Percentiles rank a stretch among this genome's conserved stretches.
These are phyloP conservation scores for Halcyon smyrnensis DNA, from an alignment of 2,797 vertebrate species.

Conservation along the genomic window DNA sequence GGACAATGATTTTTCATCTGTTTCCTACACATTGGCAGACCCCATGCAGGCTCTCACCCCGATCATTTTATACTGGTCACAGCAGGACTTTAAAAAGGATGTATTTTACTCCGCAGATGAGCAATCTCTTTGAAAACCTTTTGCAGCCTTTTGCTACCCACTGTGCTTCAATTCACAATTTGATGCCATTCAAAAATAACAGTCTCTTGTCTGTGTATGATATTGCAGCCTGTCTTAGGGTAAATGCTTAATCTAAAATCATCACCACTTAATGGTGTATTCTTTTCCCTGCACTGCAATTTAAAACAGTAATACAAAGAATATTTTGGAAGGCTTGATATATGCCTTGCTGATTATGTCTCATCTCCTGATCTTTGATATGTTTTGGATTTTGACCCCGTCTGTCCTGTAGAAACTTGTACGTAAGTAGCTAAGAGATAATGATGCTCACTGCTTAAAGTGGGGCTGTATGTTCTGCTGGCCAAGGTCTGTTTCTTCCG, in stretches of 20 bases:
- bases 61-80: conserved; percentile 42
- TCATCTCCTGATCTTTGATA: conserved; percentile 54
- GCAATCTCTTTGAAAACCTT: conserved; percentile 14
- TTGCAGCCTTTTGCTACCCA: conserved; percentile 18
- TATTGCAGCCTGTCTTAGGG: conserved; percentile 3
- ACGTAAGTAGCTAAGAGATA: neutral
- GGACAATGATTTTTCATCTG: conserved; percentile 32
- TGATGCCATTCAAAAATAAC: conserved; percentile 50
- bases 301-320: conserved; percentile 46
- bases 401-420: neutral
- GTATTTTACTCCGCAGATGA: conserved; percentile 47
- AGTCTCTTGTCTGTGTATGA: conserved; percentile 13
- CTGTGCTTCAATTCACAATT: conserved; percentile 45
- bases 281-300: conserved; percentile 6
- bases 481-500: neutral
- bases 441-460: conserved; percentile 5
- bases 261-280: neutral
- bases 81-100: conserved; percentile 30
- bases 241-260: conserved; percentile 34
- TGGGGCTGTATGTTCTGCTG: neutral
- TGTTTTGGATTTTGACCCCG: conserved; percentile 47
- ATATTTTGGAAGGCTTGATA: conserved; percentile 8
- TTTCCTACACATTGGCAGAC: neutral
- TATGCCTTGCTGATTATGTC: conserved; percentile 20
- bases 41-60: conserved; percentile 19